These are phyloP conservation scores for Aphelocoma californica DNA, from an alignment of 2,797 vertebrate genomes.

Conservation along the genomic window DNA sequence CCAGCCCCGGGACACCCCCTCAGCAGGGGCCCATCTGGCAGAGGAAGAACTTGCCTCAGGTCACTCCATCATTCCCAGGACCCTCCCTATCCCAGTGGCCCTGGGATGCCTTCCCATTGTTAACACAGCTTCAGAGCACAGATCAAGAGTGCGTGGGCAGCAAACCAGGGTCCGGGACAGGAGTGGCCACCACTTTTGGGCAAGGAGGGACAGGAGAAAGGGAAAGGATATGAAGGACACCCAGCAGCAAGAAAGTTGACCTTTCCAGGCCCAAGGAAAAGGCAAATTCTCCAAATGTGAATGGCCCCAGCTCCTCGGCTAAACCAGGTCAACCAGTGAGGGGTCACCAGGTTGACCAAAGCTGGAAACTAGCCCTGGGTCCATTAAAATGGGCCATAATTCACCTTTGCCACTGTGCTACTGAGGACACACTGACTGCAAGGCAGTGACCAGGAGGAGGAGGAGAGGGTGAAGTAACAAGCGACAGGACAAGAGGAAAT, in stretches of 20 bases:
- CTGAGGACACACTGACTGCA: neutral
- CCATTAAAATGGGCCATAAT: neutral
- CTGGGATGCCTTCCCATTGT: neutral
- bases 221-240: neutral
- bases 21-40: neutral
- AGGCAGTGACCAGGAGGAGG: neutral
- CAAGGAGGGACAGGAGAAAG: neutral
- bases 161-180: neutral
- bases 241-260: neutral
- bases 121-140: accelerated
- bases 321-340: neutral
- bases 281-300: neutral
- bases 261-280: neutral
- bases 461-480: neutral
- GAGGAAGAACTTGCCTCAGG: neutral
- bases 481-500: accelerated
- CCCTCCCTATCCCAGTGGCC: neutral
- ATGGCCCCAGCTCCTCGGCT: neutral
- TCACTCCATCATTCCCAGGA: neutral
- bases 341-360: accelerated
- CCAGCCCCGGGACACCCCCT: neutral
- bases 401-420: neutral
- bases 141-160: neutral
- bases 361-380: neutral
- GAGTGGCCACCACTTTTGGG: neutral